Conservation (phyloP, 2,113 vertebrate species). For the Dolichotis patagonum region DNA sequence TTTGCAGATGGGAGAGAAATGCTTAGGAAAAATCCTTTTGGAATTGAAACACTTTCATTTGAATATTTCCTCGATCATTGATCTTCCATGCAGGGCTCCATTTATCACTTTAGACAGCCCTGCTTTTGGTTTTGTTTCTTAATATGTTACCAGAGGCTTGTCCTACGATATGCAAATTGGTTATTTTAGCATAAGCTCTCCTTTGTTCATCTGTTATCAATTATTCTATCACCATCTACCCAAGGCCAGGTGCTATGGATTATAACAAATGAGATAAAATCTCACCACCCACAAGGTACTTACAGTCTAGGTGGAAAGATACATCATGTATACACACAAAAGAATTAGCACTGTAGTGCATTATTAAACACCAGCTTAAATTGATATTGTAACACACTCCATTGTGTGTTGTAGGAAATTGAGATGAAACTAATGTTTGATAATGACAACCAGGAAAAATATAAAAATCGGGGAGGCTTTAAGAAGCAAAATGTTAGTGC, state of each 20-base stretch:
- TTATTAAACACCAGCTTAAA: background rate
- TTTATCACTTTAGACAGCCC: constrained; percentile 78
- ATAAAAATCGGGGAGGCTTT: background rate
- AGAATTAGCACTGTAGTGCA: background rate
- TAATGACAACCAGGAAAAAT: background rate
- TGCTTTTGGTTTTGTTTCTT: constrained; percentile 70
- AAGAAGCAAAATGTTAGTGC: background rate
- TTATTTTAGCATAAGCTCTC: constrained; percentile 67
- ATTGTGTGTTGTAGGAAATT: background rate
- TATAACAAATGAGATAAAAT: constrained; percentile 44
- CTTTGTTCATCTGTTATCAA: constrained; percentile 62
- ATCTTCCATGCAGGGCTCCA: constrained; percentile 68
- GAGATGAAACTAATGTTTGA: background rate
- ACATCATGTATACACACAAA: background rate
- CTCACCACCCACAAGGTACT: constrained; percentile 41
- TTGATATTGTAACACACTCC: background rate
- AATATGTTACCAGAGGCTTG: constrained; percentile 73
- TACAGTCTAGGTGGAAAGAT: constrained; percentile 54
- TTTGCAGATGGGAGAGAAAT: constrained; percentile 53
- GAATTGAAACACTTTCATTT: constrained; percentile 77
- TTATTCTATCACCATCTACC: constrained; percentile 56
- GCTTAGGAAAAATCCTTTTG: constrained; percentile 66
- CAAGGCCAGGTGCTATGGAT: background rate
- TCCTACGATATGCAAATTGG: constrained; percentile 67
- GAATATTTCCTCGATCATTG: constrained; percentile 80